These are phyloP conservation scores for Campylorhamphus procurvoides DNA, from an alignment of 2,113 vertebrate species.

Conservation along the genomic window DNA sequence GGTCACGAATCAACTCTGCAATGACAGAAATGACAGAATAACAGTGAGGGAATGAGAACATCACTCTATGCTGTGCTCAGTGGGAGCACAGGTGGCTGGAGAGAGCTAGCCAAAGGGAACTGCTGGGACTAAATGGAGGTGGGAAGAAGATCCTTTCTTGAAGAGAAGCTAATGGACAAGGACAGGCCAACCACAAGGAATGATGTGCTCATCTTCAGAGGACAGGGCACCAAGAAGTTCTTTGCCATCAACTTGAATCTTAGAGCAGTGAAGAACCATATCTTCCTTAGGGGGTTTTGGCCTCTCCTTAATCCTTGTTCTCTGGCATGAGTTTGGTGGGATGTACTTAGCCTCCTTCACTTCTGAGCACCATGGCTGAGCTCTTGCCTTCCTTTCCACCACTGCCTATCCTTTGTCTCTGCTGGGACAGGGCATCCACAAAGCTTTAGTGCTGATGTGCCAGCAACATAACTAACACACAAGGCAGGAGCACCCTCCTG, in stretches of 20 bases:
- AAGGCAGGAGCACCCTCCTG: neutral
- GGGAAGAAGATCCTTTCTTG: neutral
- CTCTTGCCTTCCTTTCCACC: neutral
- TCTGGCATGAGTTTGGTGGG: neutral
- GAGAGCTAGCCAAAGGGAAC: neutral
- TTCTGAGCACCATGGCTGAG: neutral
- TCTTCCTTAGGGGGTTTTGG: neutral
- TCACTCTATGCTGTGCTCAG: neutral
- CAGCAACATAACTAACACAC: neutral
- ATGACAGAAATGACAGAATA: conserved; percentile 5
- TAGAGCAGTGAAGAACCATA: neutral
- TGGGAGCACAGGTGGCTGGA: neutral
- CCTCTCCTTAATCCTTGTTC: neutral
- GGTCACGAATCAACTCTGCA: neutral
- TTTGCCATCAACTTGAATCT: neutral
- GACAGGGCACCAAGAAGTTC: neutral
- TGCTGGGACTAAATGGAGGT: neutral
- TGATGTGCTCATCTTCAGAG: neutral
- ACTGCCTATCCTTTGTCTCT: neutral
- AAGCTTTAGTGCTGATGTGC: neutral
- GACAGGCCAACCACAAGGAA: neutral
- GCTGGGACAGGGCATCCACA: fast-evolving
- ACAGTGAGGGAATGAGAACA: neutral
- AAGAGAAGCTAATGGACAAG: neutral
- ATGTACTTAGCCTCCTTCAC: neutral